Conservation (phyloP, 1,140 invertebrate genomes). For the Drosophila sturtevanti region DNA sequence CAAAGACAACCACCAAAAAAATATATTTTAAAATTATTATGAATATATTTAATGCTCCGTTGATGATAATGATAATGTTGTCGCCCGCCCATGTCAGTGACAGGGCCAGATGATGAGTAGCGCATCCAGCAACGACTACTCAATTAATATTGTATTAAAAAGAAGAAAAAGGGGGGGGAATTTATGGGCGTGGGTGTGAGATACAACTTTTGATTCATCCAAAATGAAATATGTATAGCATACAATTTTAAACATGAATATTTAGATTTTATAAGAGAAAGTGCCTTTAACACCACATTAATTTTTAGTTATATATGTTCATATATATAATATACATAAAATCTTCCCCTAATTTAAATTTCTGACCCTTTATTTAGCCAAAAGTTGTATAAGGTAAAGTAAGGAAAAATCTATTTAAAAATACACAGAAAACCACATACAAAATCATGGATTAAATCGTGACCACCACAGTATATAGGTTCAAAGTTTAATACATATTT, state of each 20-base stretch:
- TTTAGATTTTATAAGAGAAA: not conserved
- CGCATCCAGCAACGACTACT: slow-evolving; percentile 60
- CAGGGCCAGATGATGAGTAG: slow-evolving; percentile 47
- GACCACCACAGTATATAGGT: too few species aligned
- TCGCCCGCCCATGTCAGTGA: slow-evolving; percentile 44
- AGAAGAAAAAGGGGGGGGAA: not conserved
- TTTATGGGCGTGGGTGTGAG: not conserved
- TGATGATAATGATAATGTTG: slow-evolving; percentile 22
- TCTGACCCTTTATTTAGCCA: too few species aligned
- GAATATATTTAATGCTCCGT: slow-evolving; percentile 64
- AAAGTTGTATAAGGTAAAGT: too few species aligned
- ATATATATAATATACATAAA: too few species aligned
- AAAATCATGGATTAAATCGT: too few species aligned
- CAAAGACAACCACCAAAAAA: slow-evolving; percentile 50
- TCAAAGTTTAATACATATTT: too few species aligned
- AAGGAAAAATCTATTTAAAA: too few species aligned
- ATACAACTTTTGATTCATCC: not conserved
- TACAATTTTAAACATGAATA: not conserved
- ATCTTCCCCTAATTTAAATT: too few species aligned
- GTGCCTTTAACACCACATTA: slow-evolving; percentile 19
- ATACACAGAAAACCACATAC: too few species aligned
- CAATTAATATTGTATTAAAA: slow-evolving; percentile 75
- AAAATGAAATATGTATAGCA: not conserved
- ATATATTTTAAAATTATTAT: slow-evolving; percentile 61
- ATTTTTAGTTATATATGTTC: too few species aligned